Evolutionary conservation across 2,888 invertebrate genomes (phyloP), one percentile per base, ranked within the genome.

Genomic region (Thyatira batis): DNA sequence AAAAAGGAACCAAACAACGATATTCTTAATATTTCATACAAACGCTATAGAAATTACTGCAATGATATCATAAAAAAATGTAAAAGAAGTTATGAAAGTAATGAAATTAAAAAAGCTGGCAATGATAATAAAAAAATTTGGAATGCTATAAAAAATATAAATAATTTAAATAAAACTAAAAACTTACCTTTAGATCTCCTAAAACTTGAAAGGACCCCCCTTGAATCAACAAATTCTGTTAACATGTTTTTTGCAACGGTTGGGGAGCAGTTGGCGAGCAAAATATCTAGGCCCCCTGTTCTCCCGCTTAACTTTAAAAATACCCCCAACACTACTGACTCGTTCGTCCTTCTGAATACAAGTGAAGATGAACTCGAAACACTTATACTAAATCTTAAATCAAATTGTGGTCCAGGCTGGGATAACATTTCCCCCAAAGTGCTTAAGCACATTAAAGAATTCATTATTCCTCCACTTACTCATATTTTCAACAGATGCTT

Each of bases 11-110:
- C 50, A 20, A 30, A 10, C 1, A 30, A 11, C n/a, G 5, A 23
- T 23, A 23, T 23, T 23, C 23, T 23, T 23, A 23, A 23, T 23
- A 23, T 23, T 23, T 23, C 9, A 11, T 30, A 11, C n/a, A 30
- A 30, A 30, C 30, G 30, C 30, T 52, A 51, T 49, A 49, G 55
- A 50, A 57, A 57, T 13, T 54, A 49, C 20, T 57, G 53, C 25
- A 54, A 53, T 17, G 48, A 54, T 17, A 44, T 56, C 8, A 10
- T 53, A 20, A 50, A 46, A 27, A 54, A 48, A 28, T 27, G 25
- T 20, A 54, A 54, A 48, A 30, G 28, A 20, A 5, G 43, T 6
- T 54, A 54, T 44, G 54, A 54, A n/a, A 43, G 25, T 8, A 2
- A 27, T 8, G n/a, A 11, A 20, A 20, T 54, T 8, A 28, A 11